These are phyloP conservation scores for Seira musarum DNA, from an alignment of 2,888 invertebrate genomes.

Conservation along the genomic window DNA sequence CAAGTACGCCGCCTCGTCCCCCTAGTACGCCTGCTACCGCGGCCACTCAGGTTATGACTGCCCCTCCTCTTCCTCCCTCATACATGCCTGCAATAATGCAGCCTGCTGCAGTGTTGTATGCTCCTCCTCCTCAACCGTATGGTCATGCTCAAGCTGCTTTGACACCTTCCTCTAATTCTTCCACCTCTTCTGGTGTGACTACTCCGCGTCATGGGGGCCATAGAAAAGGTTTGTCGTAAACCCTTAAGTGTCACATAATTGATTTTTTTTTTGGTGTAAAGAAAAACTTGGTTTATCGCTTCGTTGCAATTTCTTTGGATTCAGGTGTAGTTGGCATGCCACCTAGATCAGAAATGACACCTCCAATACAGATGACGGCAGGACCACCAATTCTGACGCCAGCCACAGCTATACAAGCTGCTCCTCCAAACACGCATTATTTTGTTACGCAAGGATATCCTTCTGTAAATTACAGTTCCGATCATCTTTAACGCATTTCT, in stretches of 20 bases:
- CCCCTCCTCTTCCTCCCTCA: constrained; percentile 71
- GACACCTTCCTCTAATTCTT: constrained; percentile 66
- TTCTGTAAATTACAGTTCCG: constrained; percentile 38
- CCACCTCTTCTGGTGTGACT: constrained; percentile 65
- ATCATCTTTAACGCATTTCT: no score
- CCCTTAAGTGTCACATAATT: not conserved
- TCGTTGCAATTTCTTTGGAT: not conserved
- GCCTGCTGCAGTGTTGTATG: constrained; percentile 53
- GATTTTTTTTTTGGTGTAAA: not conserved
- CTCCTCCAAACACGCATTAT: constrained; percentile 73
- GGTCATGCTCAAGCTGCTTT: constrained; percentile 57
- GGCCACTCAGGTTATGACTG: constrained; percentile 59
- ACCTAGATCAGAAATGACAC: constrained; percentile 76
- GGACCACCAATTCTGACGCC: constrained; percentile 90
- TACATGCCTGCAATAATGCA: constrained; percentile 71
- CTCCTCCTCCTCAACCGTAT: constrained; percentile 59
- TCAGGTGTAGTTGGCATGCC: constrained; percentile 60
- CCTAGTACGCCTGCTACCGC: constrained; percentile 82
- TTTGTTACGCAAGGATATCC: constrained; percentile 70
- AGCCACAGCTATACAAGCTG: constrained; percentile 82
- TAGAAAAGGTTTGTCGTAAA: constrained; percentile 38
- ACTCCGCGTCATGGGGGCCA: constrained; percentile 65
- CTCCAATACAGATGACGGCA: constrained; percentile 87
- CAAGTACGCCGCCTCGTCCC: constrained; percentile 78
- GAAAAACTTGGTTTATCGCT: not conserved